Evolutionary conservation across 1,140 invertebrate species (phyloP), one percentile per base, ranked within the genome.

Genomic region (Cardiocondyla obscurior): DNA sequence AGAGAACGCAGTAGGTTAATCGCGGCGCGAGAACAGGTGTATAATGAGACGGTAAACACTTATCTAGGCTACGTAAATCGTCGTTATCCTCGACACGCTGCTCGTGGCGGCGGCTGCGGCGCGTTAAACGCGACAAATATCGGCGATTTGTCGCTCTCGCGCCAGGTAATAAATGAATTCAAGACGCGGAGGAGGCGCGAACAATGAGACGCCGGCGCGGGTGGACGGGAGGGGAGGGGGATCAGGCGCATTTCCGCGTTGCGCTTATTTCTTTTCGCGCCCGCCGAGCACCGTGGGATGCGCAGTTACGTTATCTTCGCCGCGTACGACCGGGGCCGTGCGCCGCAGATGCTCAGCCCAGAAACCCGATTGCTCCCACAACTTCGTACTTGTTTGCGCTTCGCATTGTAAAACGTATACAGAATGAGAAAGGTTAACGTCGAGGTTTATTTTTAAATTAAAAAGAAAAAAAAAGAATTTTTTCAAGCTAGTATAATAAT

Each of bases 41-140:
- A 87, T 90, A 87, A 91, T 82, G 81, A 89, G 86, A 86, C 70
- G 82, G 83, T 83, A 91, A 92, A 92, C 89, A 91, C 84, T 84
- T 88, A 91, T 90, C 85, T 90, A 85, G 89, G 85, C 87, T 91
- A 91, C 85, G 88, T 83, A 92, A 91, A 91, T 87, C 81, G 70
- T 53, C 83, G 77, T 88, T 91, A 88, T 85, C 84, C 83, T 86
- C 83, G 87, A 85, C 81, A 81, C 25, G 46, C 53, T n/a, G n/a
- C n/a, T n/a, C n/a, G n/a, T n/a, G n/a, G n/a, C n/a, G n/a, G n/a
- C n/a, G n/a, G 49, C n/a, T 42, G n/a, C 19, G 25, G 19, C 51
- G 30, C 49, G 25, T 67, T 22, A 72, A 81, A 51, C n/a, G 6
- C 44, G 55, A 46, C 44, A 55, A 51, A 62, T 22, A 51, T 49